phyloP scores from a whole-genome alignment of 2,797 vertebrate species.

The Periophthalmus magnuspinnatus region DNA sequence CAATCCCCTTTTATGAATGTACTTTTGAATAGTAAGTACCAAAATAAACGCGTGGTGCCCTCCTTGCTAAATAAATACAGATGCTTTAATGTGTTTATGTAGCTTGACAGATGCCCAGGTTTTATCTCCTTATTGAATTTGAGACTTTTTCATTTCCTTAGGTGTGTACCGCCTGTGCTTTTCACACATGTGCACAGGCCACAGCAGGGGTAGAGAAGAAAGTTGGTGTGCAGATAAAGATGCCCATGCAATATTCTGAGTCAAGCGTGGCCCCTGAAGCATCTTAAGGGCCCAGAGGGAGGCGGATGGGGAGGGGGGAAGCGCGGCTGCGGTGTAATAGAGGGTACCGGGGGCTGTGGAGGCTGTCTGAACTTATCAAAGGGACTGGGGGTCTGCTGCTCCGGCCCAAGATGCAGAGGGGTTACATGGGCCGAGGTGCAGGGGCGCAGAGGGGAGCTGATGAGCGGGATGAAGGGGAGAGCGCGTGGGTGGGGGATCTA shows the following conservation, averaged over 20 bases:
- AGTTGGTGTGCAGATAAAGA: slow-evolving; percentile 59
- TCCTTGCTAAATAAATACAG: slow-evolving; percentile 39
- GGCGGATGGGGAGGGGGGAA: slow-evolving; percentile 29
- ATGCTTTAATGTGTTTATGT: slow-evolving; percentile 44
- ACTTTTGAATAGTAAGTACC: slow-evolving; percentile 52
- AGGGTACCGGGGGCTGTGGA: slow-evolving; percentile 44
- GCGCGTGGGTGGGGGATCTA: slow-evolving; percentile 34
- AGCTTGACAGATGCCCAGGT: slow-evolving; percentile 39
- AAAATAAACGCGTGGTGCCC: slow-evolving; percentile 18
- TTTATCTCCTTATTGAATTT: slow-evolving; percentile 38
- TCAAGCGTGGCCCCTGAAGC: slow-evolving; percentile 66
- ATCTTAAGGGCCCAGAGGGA: slow-evolving; percentile 51
- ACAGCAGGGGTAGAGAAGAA: slow-evolving; percentile 48
- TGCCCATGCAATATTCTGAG: slow-evolving; percentile 69
- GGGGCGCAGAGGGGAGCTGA: slow-evolving; percentile 44
- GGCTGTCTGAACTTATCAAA: slow-evolving; percentile 73
- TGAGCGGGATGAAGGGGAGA: slow-evolving; percentile 45
- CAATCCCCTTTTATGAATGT: slow-evolving; percentile 8
- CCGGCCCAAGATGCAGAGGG: slow-evolving; percentile 38
- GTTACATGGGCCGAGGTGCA: slow-evolving; percentile 9
- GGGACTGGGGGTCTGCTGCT: slow-evolving; percentile 58
- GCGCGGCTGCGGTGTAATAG: slow-evolving; percentile 45
- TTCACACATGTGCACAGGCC: slow-evolving; percentile 9
- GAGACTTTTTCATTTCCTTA: slow-evolving; percentile 51
- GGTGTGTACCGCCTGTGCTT: slow-evolving; percentile 21